Evolutionary conservation across 2,797 vertebrate species (phyloP).

Genomic region (Crenuchus spilurus): DNA sequence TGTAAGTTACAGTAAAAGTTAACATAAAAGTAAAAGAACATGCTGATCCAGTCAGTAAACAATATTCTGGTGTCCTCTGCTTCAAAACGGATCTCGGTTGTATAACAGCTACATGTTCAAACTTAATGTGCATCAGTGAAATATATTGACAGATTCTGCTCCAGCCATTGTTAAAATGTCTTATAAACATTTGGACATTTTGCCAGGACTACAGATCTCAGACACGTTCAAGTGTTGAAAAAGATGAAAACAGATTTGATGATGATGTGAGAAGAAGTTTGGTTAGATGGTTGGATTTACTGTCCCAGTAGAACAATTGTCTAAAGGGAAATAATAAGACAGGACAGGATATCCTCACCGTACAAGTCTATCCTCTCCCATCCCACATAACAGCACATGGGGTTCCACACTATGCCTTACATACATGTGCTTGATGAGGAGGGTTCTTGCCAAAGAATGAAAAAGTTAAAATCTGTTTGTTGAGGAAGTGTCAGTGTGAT

Average conservation of each 20-base stretch:
- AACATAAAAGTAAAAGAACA: not conserved
- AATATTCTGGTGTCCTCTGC: not conserved
- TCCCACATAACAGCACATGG: not conserved
- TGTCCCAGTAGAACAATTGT: slow-evolving; percentile 40
- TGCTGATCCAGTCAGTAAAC: not conserved
- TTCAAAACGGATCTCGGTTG: too few species aligned
- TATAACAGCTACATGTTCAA: not conserved
- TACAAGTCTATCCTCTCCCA: slow-evolving; percentile 21
- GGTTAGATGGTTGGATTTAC: not conserved
- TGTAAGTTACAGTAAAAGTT: not conserved
- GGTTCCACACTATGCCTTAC: not conserved
- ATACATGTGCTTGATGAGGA: not conserved
- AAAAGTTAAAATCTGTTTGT: slow-evolving; percentile 34
- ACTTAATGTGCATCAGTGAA: not conserved
- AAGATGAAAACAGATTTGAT: not conserved
- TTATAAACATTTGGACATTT: not conserved
- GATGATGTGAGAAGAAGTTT: not conserved
- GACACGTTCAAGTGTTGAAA: not conserved
- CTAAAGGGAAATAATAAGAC: slow-evolving; percentile 48
- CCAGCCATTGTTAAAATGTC: not conserved
- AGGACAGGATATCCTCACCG: slow-evolving; percentile 44
- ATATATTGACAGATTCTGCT: not conserved
- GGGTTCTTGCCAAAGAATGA: not conserved
- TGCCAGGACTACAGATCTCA: not conserved
- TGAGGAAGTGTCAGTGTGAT: not conserved